Conservation (phyloP, 2,888 invertebrate species). For the Lepidochrysops patricia region DNA sequence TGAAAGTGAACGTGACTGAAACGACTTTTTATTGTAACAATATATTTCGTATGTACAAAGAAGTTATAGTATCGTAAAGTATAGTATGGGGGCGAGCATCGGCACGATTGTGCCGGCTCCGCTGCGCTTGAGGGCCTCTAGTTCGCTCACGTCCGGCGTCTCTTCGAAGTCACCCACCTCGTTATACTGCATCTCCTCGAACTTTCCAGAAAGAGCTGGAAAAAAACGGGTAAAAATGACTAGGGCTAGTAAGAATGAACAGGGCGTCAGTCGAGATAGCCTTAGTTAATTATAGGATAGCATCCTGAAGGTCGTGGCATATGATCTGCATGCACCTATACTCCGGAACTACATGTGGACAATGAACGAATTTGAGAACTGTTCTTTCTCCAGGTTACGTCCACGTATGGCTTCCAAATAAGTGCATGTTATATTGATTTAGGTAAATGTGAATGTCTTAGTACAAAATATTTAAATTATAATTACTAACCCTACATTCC, state of each 20-base stretch:
- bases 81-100: constrained; percentile 35
- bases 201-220: constrained; percentile 64
- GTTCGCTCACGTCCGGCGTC: constrained; percentile 59
- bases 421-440: too few species aligned
- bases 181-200: constrained; percentile 66
- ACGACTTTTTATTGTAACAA: constrained; percentile 53
- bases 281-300: too few species aligned
- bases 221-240: constrained; percentile 15
- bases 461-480: too few species aligned
- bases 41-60: constrained; percentile 62
- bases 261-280: too few species aligned
- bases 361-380: too few species aligned
- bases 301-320: too few species aligned
- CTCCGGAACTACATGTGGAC: too few species aligned
- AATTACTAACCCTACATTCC: too few species aligned
- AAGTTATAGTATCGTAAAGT: constrained; percentile 55
- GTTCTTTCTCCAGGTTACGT: too few species aligned
- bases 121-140: constrained; percentile 63
- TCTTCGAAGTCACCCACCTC: constrained; percentile 58
- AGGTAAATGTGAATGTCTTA: too few species aligned
- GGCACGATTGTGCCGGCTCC: constrained; percentile 29
- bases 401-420: too few species aligned
- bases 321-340: too few species aligned
- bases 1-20: constrained; percentile 13
- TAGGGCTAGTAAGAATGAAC: background rate